Evolutionary conservation across 2,797 vertebrate genomes (phyloP).

Genomic region (Sciaenops ocellatus): DNA sequence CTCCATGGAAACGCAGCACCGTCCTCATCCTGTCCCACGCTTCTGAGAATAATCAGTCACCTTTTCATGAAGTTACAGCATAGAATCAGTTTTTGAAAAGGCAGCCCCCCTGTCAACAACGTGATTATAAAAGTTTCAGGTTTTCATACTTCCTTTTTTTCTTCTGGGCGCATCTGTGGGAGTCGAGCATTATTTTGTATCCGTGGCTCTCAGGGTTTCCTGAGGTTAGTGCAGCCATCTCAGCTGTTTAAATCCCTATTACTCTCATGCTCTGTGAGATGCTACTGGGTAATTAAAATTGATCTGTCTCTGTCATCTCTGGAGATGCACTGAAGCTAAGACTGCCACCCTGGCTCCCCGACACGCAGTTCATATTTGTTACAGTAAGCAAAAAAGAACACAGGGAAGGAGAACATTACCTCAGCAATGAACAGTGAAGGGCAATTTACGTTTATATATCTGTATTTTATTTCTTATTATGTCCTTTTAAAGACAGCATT

Average conservation of each 20-base stretch:
- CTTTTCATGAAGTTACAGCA: slow-evolving; percentile 49
- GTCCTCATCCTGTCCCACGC: slow-evolving; percentile 37
- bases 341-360: slow-evolving; percentile 12
- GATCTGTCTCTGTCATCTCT: slow-evolving; percentile 68
- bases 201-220: slow-evolving; percentile 42
- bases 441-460: slow-evolving; percentile 1
- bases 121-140: slow-evolving; percentile 52
- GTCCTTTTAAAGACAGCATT: not conserved
- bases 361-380: slow-evolving; percentile 35
- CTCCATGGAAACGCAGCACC: slow-evolving; percentile 54
- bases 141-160: slow-evolving; percentile 48
- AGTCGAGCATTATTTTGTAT: slow-evolving; percentile 41
- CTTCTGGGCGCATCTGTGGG: slow-evolving; percentile 31
- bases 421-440: slow-evolving; percentile 2
- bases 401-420: slow-evolving; percentile 1
- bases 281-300: slow-evolving; percentile 76
- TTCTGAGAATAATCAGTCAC: slow-evolving; percentile 41
- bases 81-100: slow-evolving; percentile 28
- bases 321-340: slow-evolving; percentile 26
- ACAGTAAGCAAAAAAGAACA: slow-evolving; percentile 22
- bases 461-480: not conserved
- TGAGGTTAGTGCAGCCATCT: slow-evolving; percentile 57
- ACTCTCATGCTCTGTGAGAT: slow-evolving; percentile 61
- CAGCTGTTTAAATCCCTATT: slow-evolving; percentile 75
- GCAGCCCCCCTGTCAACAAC: slow-evolving; percentile 28